A percentile compares a stretch with the other conserved stretches of the same genome.
Evolutionary conservation across 64 coral and sea anemone genomes (phyloP).

Genomic region (Porites australiensis): DNA sequence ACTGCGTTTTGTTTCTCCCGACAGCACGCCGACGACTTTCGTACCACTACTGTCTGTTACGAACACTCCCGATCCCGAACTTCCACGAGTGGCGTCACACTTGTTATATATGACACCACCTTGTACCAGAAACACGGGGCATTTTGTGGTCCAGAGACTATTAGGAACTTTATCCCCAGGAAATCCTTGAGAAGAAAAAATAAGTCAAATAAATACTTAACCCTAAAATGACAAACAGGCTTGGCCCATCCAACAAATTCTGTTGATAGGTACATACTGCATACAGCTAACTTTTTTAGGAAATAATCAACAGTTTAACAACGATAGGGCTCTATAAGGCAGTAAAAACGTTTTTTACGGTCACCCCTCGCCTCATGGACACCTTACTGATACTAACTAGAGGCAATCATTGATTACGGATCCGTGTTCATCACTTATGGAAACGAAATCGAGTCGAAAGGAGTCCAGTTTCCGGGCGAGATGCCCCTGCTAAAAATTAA

Average conservation of each 20-base stretch:
- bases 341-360: no score
- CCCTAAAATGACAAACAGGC: neutral
- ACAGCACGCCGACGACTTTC: constrained; percentile 56
- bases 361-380: no score
- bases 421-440: no score
- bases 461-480: no score
- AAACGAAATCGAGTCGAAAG: no score
- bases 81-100: constrained; percentile 71
- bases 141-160: constrained; percentile 75
- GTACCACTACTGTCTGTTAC: constrained; percentile 29
- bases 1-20: neutral
- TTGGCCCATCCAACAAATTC: neutral
- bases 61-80: constrained; percentile 82
- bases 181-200: constrained; percentile 52
- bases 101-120: constrained; percentile 30
- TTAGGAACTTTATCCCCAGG: constrained; percentile 63
- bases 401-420: no score
- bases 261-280: neutral
- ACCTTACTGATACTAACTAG: no score
- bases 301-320: no score
- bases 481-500: no score
- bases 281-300: no score
- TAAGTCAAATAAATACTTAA: no score
- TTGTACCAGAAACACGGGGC: neutral
- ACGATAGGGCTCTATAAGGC: no score